These are phyloP conservation scores for Tadarida brasiliensis DNA, from an alignment of 2,797 vertebrate species.

Conservation along the genomic window DNA sequence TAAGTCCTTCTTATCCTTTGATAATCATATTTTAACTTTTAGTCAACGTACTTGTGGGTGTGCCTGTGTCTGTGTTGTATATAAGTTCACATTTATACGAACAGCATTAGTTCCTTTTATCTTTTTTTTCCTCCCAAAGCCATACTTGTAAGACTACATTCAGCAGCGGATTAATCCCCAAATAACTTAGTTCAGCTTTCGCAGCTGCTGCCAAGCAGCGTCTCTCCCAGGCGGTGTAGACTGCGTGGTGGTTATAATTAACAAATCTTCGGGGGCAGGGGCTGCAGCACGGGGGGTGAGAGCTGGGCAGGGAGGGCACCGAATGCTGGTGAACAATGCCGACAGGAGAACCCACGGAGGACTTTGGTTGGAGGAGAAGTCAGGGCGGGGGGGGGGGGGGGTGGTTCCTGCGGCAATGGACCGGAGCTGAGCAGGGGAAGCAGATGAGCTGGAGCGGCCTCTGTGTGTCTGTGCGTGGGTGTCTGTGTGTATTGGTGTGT, in stretches of 20 bases:
- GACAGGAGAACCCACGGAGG: not conserved
- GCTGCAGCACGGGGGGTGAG: conserved; percentile 27
- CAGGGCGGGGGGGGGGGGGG: fast-evolving
- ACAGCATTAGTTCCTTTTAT: conserved; percentile 87
- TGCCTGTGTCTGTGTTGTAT: conserved; percentile 61
- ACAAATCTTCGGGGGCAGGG: conserved; percentile 63
- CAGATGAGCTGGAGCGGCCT: not conserved
- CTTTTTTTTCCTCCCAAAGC: conserved; percentile 87
- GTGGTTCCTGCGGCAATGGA: conserved; percentile 58
- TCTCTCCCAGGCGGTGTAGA: conserved; percentile 82
- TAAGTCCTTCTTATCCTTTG: conserved; percentile 80
- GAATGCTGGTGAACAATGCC: not conserved
- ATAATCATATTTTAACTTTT: conserved; percentile 79
- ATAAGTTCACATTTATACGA: conserved; percentile 62
- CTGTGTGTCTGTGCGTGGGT: not conserved
- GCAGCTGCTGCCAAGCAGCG: conserved; percentile 89
- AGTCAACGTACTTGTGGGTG: conserved; percentile 64
- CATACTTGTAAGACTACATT: conserved; percentile 91
- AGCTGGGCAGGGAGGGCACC: not conserved
- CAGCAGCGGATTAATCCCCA: conserved; percentile 93
- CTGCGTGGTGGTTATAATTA: conserved; percentile 82
- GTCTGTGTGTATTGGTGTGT: not conserved
- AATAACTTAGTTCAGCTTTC: conserved; percentile 93
- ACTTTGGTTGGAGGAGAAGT: conserved; percentile 7
- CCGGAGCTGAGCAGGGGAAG: not conserved